phyloP scores from a whole-genome alignment of 2,797 vertebrate genomes.

The Cryptoblepharus egeriae region DNA sequence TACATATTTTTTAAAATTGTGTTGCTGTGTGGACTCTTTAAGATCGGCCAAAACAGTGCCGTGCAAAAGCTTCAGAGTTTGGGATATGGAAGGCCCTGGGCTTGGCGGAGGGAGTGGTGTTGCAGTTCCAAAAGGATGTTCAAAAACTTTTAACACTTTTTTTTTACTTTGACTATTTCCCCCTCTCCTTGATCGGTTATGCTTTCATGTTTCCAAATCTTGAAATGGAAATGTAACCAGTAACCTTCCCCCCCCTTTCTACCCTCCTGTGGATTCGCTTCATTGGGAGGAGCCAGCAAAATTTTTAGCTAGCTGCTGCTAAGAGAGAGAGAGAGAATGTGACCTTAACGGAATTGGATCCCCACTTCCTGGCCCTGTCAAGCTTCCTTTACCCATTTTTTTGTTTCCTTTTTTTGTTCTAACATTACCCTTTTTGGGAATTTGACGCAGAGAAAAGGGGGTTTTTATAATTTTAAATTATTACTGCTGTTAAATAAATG shows the following conservation, averaged over 20 bases:
- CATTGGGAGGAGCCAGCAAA: slow-evolving; percentile 29
- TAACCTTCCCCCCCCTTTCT: slow-evolving; percentile 16
- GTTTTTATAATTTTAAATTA: slow-evolving; percentile 85
- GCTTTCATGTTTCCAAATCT: slow-evolving; percentile 63
- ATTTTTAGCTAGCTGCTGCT: slow-evolving; percentile 26
- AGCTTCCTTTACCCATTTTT: not conserved
- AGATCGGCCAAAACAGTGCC: slow-evolving; percentile 39
- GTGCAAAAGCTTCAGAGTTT: not conserved
- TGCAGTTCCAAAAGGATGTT: slow-evolving; percentile 36
- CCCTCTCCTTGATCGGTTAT: slow-evolving; percentile 57
- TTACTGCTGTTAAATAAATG: slow-evolving; percentile 82
- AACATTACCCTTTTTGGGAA: slow-evolving; percentile 65
- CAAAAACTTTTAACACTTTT: slow-evolving; percentile 17
- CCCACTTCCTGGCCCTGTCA: slow-evolving; percentile 8
- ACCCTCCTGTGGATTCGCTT: slow-evolving; percentile 1
- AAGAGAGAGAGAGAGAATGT: not conserved
- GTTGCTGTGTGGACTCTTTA: slow-evolving; percentile 52
- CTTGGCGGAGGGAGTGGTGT: not conserved
- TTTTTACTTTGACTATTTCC: slow-evolving; percentile 52
- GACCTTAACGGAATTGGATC: slow-evolving; percentile 44
- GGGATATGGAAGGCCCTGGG: slow-evolving; percentile 38
- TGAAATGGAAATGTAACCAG: slow-evolving; percentile 47
- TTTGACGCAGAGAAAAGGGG: slow-evolving; percentile 66
- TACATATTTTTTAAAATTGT: slow-evolving; percentile 18
- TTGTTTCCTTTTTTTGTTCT: slow-evolving; percentile 15